These are phyloP conservation scores for Callithrix jacchus DNA, from an alignment of 2,113 vertebrate genomes.

Conservation along the genomic window DNA sequence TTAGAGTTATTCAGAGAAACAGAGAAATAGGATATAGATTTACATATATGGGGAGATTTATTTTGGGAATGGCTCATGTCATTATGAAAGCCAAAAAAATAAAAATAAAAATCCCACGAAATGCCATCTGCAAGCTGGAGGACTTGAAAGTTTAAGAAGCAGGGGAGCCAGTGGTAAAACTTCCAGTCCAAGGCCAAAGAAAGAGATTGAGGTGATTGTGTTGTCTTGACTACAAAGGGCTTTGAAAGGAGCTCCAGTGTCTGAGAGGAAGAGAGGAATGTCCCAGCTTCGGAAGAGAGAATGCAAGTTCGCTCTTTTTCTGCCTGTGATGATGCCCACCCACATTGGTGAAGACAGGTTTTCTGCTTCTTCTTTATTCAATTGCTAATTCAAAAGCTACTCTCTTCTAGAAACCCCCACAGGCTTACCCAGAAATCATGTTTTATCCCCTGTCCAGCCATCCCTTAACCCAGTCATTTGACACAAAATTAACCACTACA, in stretches of 20 bases:
- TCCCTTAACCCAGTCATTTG: not conserved
- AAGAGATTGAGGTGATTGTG: accelerated
- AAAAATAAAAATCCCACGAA: not conserved
- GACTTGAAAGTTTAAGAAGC: not conserved
- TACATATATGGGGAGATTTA: not conserved
- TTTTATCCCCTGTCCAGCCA: no score
- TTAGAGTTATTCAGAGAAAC: not conserved
- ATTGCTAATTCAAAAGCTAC: not conserved
- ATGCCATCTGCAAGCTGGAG: not conserved
- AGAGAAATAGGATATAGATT: not conserved
- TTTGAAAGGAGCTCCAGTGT: not conserved
- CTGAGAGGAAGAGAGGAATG: not conserved
- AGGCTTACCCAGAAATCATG: not conserved
- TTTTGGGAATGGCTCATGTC: not conserved
- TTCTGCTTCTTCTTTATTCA: not conserved
- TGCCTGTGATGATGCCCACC: no score
- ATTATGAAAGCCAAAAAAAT: not conserved
- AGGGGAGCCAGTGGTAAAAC: not conserved
- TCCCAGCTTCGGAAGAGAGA: not conserved
- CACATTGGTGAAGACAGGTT: not conserved
- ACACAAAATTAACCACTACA: not conserved
- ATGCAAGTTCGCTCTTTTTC: not conserved
- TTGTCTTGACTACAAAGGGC: not conserved
- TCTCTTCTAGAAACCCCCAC: not conserved
- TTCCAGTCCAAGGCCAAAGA: not conserved